Evolutionary conservation across 2,113 vertebrate genomes (phyloP), one percentile per base, ranked within the genome.

Genomic region (Ailurus styani): DNA sequence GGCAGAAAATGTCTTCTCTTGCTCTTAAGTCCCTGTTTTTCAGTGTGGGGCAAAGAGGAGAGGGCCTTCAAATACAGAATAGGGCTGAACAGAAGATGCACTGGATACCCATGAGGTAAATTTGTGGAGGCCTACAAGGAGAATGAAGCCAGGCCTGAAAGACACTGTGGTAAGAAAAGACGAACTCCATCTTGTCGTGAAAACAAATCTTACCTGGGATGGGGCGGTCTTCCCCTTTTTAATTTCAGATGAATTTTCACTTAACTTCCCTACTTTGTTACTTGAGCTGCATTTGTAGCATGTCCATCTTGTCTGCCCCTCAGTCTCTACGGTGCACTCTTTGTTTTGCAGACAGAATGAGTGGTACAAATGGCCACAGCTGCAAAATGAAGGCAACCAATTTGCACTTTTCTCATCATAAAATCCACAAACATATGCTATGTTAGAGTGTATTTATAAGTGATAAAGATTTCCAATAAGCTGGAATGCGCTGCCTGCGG

Each of bases 301-400:
- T 75, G 99, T 99, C 99, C 99, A 99, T 29, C 98, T 98, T 83
- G 98, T 99, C 34, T 98, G 98, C 55, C 98, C 98, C 50, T 99
- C 99, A 13, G 96, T 97, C 50, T 98, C 93, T 0, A 75, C 2
- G 37, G 99, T 98, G 34, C 99, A 98, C 60, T 99, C 99, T 94
- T 99, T 99, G 95, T 99, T 99, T 98, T 99, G 99, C 96, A 99
- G 99, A 96, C 99, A 99, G 97, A 99, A 99, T 0, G 99, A 98
- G 97, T 99, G 99, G 98, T 99, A 99, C 84, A 99, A 98, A 98
- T 99, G 99, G 79, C 99, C 99, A 98, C 99, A 99, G 98, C 99
- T 99, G 98, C n/a, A 95, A 93, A 96, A 97, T 57, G 89, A 97
- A 98, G 66, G 83, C 34, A 97, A 90, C 50, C 34, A 6, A 42